A percentile compares a stretch with the other conserved stretches of the same genome.
Conservation (phyloP, 2,888 invertebrate genomes). For the Blastobasis lacticolella region DNA sequence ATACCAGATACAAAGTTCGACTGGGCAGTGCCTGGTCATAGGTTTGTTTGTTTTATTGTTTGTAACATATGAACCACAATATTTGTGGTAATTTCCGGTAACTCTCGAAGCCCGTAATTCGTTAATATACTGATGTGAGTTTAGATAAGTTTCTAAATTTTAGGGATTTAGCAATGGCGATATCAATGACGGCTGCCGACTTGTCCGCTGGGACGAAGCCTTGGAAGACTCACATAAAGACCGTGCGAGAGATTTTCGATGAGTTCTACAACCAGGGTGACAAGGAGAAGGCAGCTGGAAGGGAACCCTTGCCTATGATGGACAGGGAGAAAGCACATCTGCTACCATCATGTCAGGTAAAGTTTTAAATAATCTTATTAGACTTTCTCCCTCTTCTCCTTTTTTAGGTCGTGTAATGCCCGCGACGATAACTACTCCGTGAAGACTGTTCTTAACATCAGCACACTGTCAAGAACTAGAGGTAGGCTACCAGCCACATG, state of each 20-base stretch:
- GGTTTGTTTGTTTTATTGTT: slow-evolving; percentile 19
- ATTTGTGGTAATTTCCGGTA: too few relatives aligned
- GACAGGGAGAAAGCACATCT: slow-evolving; percentile 82
- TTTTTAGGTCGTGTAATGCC: too few relatives aligned
- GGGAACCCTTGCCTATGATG: slow-evolving; percentile 87
- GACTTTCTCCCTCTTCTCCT: too few relatives aligned
- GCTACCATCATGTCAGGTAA: slow-evolving; percentile 83
- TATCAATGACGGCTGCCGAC: slow-evolving; percentile 89
- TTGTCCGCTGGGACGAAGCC: slow-evolving; percentile 89
- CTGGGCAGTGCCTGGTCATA: slow-evolving; percentile 79
- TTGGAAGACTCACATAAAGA: slow-evolving; percentile 86
- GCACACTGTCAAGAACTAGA: too few relatives aligned
- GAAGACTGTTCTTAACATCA: too few relatives aligned
- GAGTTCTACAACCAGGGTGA: slow-evolving; percentile 88
- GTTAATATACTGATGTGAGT: background rate
- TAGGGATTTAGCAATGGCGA: slow-evolving; percentile 80
- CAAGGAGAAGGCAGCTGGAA: slow-evolving; percentile 79
- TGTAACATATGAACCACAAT: too few relatives aligned
- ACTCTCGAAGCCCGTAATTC: background rate
- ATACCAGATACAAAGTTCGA: slow-evolving; percentile 69
- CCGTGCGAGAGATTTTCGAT: slow-evolving; percentile 86
- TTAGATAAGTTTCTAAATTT: slow-evolving; percentile 16
- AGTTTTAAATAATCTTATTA: background rate
- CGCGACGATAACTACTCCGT: too few relatives aligned
- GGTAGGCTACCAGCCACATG: too few relatives aligned